Conservation (phyloP, 2,113 vertebrate genomes). For the Seriola aureovittata region DNA sequence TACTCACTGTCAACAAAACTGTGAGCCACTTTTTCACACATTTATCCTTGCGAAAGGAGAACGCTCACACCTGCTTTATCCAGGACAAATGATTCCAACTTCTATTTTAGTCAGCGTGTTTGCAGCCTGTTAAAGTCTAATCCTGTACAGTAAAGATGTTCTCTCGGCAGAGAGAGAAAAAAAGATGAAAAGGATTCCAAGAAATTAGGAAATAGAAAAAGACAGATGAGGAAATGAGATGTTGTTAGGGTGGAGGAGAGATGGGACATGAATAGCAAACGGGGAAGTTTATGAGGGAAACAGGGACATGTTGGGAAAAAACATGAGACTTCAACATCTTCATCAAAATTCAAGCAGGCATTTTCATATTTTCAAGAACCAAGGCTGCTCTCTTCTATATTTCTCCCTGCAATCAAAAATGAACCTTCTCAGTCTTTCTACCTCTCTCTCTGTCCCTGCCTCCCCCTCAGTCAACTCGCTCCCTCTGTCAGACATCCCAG, state of each 20-base stretch:
- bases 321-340: background rate
- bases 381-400: background rate
- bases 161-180: background rate
- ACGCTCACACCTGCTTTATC: background rate
- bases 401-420: constrained; percentile 7
- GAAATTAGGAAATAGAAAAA: constrained; percentile 17
- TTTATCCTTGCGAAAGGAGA: background rate
- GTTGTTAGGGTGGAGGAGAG: background rate
- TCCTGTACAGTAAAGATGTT: background rate
- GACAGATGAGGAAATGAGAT: constrained; percentile 25
- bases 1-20: background rate
- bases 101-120: constrained; percentile 5
- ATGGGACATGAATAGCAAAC: constrained; percentile 2
- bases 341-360: constrained; percentile 2
- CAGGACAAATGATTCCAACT: background rate
- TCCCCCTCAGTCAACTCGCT: background rate
- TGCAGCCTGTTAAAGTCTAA: background rate
- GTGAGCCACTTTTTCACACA: background rate
- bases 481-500: constrained; percentile 19
- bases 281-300: background rate
- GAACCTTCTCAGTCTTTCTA: background rate
- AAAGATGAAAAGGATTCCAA: background rate
- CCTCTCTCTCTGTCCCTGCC: background rate
- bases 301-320: background rate
- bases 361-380: constrained; percentile 19